Percentiles rank a stretch among this genome's conserved stretches.
Evolutionary conservation across 2,797 vertebrate species (phyloP).

Genomic region (Potorous gilbertii): DNA sequence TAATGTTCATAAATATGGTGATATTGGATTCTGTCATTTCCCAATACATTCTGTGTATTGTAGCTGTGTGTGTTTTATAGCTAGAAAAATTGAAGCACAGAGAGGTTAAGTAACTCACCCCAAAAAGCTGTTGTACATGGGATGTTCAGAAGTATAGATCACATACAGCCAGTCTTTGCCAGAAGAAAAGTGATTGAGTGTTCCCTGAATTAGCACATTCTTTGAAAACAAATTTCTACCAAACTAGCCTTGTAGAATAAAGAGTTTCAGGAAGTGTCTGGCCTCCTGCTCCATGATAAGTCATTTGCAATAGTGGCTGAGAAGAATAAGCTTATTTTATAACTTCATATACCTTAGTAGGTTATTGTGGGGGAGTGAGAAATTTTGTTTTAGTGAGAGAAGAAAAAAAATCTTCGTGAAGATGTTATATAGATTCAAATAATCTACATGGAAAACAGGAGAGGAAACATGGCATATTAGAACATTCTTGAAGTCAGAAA

Average conservation of each 20-base stretch:
- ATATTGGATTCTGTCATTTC: background rate
- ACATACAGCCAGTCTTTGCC: background rate
- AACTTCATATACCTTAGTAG: background rate
- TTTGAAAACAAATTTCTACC: background rate
- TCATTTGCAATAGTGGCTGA: background rate
- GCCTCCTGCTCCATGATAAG: background rate
- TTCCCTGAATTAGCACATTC: background rate
- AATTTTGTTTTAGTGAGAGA: background rate
- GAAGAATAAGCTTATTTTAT: background rate
- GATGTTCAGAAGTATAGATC: background rate
- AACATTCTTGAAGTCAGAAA: background rate
- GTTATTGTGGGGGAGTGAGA: background rate
- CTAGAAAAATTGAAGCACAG: background rate
- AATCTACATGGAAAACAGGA: background rate
- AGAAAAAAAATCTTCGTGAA: background rate
- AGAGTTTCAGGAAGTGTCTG: background rate
- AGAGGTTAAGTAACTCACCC: background rate
- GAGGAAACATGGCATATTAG: background rate
- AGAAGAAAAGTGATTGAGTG: background rate
- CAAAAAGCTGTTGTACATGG: background rate
- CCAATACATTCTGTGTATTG: background rate
- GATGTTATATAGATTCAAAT: background rate
- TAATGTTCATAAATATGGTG: background rate
- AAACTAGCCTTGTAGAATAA: background rate
- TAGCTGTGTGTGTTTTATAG: background rate